Evolutionary conservation across 2,888 invertebrate genomes (phyloP), one percentile per base, ranked within the genome.

Genomic region (Nomada ferruginata): DNA sequence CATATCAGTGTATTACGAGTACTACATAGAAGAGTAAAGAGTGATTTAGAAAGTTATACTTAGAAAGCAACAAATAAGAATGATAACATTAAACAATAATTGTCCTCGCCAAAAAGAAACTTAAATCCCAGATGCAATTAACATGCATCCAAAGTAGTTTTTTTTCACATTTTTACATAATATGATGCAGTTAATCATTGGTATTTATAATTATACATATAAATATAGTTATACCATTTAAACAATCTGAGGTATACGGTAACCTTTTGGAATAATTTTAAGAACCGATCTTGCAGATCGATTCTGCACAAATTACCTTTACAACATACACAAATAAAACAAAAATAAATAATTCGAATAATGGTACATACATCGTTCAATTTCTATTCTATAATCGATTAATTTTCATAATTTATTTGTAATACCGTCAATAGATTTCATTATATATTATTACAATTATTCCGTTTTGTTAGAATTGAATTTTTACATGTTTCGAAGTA

Each of bases 241-340:
- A 74, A 72, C 60, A 75, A 86, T 87, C 73, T 86, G 87, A 89
- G 89, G 87, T 90, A 89, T 83, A 85, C 85, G 89, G 89, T 90
- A 89, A 90, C 88, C 82, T 89, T 89, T 79, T 79, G 42, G 59
- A 59, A 52, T 57, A 15, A 75, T 71, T 76, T 74, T 36, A 42
- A 44, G 74, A 61, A 70, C 57, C 53, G 60, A 70, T 74, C 60
- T 36, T 23, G 26, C 42, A 10, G 57, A 74, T 55, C 64, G 55
- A 72, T 60, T 55, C 64, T 52, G 52, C 20, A 20, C 36, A 23
- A 29, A 59, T 59, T 69, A 59, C 23, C 29, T 63, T 78, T 68
- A 64, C 42, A 63, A 53, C 42, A 53, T 60, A 65, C 42, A 53
- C 20, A 60, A 80, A 66, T 70, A 68, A 65, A 65, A 76, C 26